Percentiles rank a stretch among this genome's conserved stretches.
These are phyloP conservation scores for Folsomia candida DNA, from an alignment of 2,888 invertebrate genomes.

Conservation along the genomic window DNA sequence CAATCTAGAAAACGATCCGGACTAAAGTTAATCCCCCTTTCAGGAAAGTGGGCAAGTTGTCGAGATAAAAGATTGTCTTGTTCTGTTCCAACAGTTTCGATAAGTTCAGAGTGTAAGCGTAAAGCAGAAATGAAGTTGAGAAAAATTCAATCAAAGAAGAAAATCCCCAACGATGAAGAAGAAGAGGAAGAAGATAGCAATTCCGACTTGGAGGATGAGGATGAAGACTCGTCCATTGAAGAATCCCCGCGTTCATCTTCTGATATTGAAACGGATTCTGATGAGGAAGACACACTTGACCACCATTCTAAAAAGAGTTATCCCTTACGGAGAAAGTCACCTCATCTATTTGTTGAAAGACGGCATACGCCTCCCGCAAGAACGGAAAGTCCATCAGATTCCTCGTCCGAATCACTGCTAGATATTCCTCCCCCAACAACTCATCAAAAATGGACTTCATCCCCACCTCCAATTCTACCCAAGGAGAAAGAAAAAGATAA, in stretches of 20 bases:
- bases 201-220: background rate
- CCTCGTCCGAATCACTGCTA: background rate
- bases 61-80: background rate
- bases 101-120: background rate
- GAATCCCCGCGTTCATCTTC: background rate
- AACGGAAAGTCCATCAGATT: background rate
- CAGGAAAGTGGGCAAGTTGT: background rate
- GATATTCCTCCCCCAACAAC: background rate
- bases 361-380: background rate
- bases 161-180: background rate
- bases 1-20: too few relatives aligned
- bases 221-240: background rate
- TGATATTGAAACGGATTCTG: background rate
- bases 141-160: background rate
- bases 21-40: too few relatives aligned
- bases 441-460: background rate
- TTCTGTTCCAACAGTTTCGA: background rate
- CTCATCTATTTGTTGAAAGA: background rate
- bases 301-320: background rate
- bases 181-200: background rate
- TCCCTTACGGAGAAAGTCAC: background rate
- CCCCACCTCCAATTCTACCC: background rate
- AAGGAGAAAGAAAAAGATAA: too few relatives aligned
- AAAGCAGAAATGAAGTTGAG: conserved; percentile 11
- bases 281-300: background rate